Conservation (phyloP, 1,140 invertebrate species). For the Bombus confusus region DNA sequence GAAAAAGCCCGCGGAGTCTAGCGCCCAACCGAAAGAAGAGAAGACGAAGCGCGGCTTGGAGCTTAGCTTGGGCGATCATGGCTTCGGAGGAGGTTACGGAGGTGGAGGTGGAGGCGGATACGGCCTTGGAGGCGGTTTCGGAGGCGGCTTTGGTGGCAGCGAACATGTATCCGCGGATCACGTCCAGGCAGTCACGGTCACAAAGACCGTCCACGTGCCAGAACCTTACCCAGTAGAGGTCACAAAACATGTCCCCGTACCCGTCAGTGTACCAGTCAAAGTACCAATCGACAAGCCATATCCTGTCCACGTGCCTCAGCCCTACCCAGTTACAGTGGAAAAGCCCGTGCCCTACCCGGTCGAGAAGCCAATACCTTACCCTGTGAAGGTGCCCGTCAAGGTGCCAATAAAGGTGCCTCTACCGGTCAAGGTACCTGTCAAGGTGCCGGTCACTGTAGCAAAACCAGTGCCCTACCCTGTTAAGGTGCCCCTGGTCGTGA, state of each 20-base stretch:
- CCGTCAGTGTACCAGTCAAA: conserved; percentile 80
- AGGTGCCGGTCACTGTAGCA: conserved; percentile 83
- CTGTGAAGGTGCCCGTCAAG: conserved; percentile 83
- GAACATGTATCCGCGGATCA: conserved; percentile 76
- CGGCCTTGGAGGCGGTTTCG: conserved; percentile 51
- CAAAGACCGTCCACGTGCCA: conserved; percentile 81
- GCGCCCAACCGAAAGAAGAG: conserved; percentile 60
- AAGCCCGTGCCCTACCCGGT: conserved; percentile 84
- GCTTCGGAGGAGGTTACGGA: conserved; percentile 59
- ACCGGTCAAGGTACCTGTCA: conserved; percentile 80
- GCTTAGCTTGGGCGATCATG: conserved; percentile 72
- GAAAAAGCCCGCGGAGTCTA: conserved; percentile 61
- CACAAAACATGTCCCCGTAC: conserved; percentile 78
- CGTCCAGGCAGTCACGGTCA: conserved; percentile 80
- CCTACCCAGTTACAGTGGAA: conserved; percentile 84
- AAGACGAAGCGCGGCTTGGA: conserved; percentile 78
- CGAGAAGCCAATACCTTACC: conserved; percentile 82
- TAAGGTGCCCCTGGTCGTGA: conserved; percentile 76
- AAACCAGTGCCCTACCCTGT: conserved; percentile 78
- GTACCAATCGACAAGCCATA: conserved; percentile 83
- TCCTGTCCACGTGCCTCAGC: conserved; percentile 83
- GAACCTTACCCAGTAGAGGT: conserved; percentile 80
- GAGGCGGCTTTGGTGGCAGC: conserved; percentile 43
- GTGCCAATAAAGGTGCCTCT: conserved; percentile 81
- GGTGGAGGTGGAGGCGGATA: conserved; percentile 37